A percentile compares a stretch with the other conserved stretches of the same genome.
Conservation (phyloP, 2,797 vertebrate species). For the Furcifer pardalis region DNA sequence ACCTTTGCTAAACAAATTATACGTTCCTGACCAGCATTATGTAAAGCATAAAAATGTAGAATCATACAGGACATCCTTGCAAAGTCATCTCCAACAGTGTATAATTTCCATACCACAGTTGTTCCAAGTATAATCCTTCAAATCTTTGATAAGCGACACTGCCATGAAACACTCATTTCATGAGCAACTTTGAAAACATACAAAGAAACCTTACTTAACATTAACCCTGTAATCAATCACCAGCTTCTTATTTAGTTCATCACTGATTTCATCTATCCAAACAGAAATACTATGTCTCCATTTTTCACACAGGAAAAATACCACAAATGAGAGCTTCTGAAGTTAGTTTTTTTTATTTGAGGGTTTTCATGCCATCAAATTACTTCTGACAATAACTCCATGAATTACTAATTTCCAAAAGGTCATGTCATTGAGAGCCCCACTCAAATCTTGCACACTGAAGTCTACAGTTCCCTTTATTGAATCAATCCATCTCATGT, state of each 20-base stretch:
- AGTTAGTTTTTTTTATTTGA: background rate
- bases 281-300: background rate
- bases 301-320: background rate
- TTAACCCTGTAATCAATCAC: background rate
- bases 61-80: background rate
- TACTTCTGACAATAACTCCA: no score
- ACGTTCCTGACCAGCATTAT: conserved; percentile 15
- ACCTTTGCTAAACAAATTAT: conserved; percentile 23
- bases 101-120: background rate
- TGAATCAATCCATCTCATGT: no score
- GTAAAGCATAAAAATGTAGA: conserved; percentile 23
- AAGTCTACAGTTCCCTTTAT: no score
- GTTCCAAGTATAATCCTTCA: background rate
- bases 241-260: background rate
- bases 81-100: background rate
- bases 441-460: no score
- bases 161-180: background rate
- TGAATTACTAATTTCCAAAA: no score
- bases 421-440: no score
- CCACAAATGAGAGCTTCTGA: background rate
- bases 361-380: no score
- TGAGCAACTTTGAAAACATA: background rate
- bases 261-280: background rate
- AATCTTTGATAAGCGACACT: background rate
- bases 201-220: background rate